phyloP scores from a whole-genome alignment of 2,113 vertebrate genomes.

The Cyrtonyx montezumae region DNA sequence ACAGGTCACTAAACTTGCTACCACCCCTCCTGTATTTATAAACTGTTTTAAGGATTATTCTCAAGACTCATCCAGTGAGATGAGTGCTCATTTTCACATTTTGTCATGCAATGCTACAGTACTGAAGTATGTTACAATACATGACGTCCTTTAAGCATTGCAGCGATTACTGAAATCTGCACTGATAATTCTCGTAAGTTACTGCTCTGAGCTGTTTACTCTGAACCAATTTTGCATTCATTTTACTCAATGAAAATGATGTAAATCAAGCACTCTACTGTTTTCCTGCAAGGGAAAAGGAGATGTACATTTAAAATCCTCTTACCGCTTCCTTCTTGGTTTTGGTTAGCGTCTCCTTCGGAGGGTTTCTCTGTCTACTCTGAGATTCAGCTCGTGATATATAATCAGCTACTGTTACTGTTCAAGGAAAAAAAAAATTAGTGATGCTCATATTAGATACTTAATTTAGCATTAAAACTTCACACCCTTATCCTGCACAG shows the following conservation, averaged over 20 bases:
- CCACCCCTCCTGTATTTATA: too few species aligned
- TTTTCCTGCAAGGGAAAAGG: not conserved
- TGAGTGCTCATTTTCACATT: not conserved
- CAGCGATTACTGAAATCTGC: not conserved
- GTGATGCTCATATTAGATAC: slow-evolving; percentile 37
- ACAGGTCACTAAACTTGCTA: not conserved
- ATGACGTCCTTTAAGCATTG: not conserved
- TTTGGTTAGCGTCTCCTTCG: slow-evolving; percentile 90
- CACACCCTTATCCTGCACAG: not conserved
- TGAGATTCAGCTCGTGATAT: slow-evolving; percentile 99
- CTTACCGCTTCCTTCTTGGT: slow-evolving; percentile 94
- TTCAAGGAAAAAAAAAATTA: slow-evolving; percentile 75
- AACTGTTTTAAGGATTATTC: not conserved
- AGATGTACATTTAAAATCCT: not conserved
- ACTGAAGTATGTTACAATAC: not conserved
- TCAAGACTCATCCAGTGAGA: not conserved
- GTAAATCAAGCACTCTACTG: not conserved
- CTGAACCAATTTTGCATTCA: not conserved
- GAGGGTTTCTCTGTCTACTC: slow-evolving; percentile 91
- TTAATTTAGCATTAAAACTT: not conserved
- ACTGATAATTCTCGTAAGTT: not conserved
- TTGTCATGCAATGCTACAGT: not conserved
- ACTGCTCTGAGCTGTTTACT: not conserved
- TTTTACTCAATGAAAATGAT: rapidly evolving
- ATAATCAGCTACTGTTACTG: slow-evolving; percentile 99